Evolutionary conservation across 2,113 vertebrate species (phyloP).

Genomic region (Cyrtonyx montezumae): DNA sequence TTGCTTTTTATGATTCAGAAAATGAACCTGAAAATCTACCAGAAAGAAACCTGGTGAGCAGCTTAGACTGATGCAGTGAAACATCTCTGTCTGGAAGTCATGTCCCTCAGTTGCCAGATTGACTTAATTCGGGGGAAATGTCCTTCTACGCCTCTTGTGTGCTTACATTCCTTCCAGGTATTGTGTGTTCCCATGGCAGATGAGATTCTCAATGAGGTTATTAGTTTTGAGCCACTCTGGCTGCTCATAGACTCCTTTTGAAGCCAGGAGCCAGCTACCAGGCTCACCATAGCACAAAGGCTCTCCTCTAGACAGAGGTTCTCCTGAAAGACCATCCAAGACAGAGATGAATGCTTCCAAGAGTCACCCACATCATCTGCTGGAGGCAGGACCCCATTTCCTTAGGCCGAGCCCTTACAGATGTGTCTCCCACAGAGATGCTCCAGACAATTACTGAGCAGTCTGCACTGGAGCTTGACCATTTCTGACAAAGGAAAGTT

Average conservation of each 20-base stretch:
- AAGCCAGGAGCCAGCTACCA: not conserved
- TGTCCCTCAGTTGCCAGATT: not conserved
- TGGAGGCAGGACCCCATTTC: not conserved
- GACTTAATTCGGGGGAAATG: not conserved
- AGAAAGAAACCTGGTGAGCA: not conserved
- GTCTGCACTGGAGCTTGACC: not conserved
- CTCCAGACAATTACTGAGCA: not conserved
- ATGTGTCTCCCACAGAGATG: not conserved
- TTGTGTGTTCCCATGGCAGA: not conserved
- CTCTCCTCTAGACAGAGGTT: not conserved
- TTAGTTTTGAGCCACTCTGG: not conserved
- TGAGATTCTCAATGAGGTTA: not conserved
- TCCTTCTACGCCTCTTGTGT: not conserved
- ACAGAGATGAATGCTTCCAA: not conserved
- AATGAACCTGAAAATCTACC: not conserved
- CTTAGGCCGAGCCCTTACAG: slow-evolving; percentile 8
- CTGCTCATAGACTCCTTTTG: not conserved
- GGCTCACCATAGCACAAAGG: not conserved
- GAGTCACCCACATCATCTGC: not conserved
- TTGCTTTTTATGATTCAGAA: not conserved
- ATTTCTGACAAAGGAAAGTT: not conserved
- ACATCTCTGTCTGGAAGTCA: not conserved
- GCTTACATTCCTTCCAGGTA: not conserved
- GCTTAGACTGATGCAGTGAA: not conserved
- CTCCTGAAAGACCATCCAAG: not conserved